These are phyloP conservation scores for Corythaixoides concolor DNA, from an alignment of 2,113 vertebrate species.

Conservation along the genomic window DNA sequence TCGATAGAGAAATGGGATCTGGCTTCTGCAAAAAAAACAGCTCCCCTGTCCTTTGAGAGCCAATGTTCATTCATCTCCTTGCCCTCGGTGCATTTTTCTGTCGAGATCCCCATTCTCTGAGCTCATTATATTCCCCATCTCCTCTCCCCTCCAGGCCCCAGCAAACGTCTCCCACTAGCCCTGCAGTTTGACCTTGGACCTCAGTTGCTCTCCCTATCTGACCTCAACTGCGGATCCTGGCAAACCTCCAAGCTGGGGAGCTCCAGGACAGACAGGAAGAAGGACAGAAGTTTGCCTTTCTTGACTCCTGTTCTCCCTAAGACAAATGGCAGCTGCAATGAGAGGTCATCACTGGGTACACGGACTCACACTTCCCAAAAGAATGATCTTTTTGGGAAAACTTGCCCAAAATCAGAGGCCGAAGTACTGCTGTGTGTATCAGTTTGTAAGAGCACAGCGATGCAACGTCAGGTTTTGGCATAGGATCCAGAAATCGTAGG, in stretches of 20 bases:
- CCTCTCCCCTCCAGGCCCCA: slow-evolving; percentile 30
- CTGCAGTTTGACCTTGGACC: slow-evolving; percentile 45
- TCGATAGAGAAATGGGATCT: not conserved
- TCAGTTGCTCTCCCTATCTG: slow-evolving; percentile 26
- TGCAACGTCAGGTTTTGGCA: not conserved
- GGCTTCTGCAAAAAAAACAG: not conserved
- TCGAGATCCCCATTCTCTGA: not conserved
- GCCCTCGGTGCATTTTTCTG: slow-evolving; percentile 23
- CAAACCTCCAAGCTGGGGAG: not conserved
- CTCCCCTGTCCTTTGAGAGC: not conserved
- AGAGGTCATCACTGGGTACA: not conserved
- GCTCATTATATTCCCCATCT: slow-evolving; percentile 15
- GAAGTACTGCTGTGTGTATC: not conserved
- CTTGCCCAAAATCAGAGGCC: not conserved
- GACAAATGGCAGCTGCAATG: not conserved
- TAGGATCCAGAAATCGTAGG: not conserved
- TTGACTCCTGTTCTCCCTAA: not conserved
- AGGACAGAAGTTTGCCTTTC: not conserved
- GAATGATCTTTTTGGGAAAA: not conserved
- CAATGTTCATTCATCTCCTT: slow-evolving; percentile 27
- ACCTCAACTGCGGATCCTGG: slow-evolving; percentile 40
- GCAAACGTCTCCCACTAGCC: not conserved
- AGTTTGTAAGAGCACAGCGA: not conserved
- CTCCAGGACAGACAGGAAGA: not conserved
- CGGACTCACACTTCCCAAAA: not conserved